Conservation (phyloP, 2,888 invertebrate genomes). For the Pollenia griseotomentosa region DNA sequence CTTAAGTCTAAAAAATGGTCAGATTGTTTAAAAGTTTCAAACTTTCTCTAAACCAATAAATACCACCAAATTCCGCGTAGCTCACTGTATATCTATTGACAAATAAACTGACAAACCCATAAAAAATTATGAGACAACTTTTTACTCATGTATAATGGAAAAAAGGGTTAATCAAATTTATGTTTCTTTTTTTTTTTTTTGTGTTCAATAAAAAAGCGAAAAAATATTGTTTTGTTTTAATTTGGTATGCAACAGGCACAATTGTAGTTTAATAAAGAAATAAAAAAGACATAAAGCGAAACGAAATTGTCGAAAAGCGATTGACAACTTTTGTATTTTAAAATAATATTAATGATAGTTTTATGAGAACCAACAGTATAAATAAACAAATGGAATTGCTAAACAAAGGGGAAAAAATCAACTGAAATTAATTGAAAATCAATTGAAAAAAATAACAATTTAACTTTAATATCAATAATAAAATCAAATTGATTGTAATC, state of each 20-base stretch:
- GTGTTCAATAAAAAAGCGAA: constrained; percentile 27
- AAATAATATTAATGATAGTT: constrained; percentile 70
- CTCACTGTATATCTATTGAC: background rate
- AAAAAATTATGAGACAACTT: constrained; percentile 35
- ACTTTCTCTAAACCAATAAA: background rate
- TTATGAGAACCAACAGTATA: constrained; percentile 55
- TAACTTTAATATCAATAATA: constrained; percentile 46
- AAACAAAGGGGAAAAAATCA: constrained; percentile 25
- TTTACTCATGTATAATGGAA: background rate
- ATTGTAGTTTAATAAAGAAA: constrained; percentile 51
- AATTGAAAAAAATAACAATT: constrained; percentile 70
- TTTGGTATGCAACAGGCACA: constrained; percentile 59
- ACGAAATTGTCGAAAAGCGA: constrained; percentile 45
- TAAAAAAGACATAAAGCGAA: constrained; percentile 32
- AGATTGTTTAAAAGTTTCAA: background rate
- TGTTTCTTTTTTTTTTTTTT: constrained; percentile 28
- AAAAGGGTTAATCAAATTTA: constrained; percentile 64
- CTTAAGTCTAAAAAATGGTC: too few relatives aligned
- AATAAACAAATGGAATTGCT: constrained; percentile 2
- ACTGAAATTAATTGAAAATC: constrained; percentile 71
- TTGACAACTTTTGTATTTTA: constrained; percentile 65
- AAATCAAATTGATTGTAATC: constrained; percentile 76
- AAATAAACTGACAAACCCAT: constrained; percentile 36
- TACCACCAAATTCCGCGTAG: background rate
- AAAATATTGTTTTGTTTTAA: constrained; percentile 30